A percentile compares a stretch with the other conserved stretches of the same genome.
phyloP scores from a whole-genome alignment of 2,113 vertebrate genomes.

The Dromas ardeola region DNA sequence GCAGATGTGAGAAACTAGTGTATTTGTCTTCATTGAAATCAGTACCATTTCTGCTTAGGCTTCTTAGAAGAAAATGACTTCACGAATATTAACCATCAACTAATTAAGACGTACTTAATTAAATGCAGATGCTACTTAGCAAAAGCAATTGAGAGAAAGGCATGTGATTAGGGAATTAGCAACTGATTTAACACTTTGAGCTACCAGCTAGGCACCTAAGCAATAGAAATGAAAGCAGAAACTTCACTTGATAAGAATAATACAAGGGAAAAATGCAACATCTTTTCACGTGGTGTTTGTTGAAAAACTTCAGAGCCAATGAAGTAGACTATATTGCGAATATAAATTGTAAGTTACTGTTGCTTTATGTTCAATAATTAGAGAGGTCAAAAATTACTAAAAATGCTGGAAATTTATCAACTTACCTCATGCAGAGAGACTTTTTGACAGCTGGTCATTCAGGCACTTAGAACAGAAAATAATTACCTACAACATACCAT shows the following conservation, averaged over 20 bases:
- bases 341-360: not conserved
- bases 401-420: not conserved
- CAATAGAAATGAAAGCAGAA: not conserved
- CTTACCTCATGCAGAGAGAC: not conserved
- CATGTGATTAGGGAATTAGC: slow-evolving; percentile 53
- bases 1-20: slow-evolving; percentile 33
- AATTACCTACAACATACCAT: not conserved
- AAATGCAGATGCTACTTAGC: slow-evolving; percentile 62
- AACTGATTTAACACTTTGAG: slow-evolving; percentile 26
- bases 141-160: slow-evolving; percentile 31
- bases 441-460: not conserved
- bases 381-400: not conserved
- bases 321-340: not conserved
- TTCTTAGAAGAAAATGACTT: slow-evolving; percentile 58
- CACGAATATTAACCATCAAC: slow-evolving; percentile 55
- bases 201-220: not conserved
- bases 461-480: not conserved
- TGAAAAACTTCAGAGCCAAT: not conserved
- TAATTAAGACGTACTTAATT: slow-evolving; percentile 68
- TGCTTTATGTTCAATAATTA: not conserved
- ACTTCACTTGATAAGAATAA: not conserved
- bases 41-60: slow-evolving; percentile 15
- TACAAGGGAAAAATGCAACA: not conserved
- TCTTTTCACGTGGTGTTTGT: not conserved
- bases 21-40: slow-evolving; percentile 52